Conservation (phyloP, 2,888 invertebrate species). For the Graphium colonna region DNA sequence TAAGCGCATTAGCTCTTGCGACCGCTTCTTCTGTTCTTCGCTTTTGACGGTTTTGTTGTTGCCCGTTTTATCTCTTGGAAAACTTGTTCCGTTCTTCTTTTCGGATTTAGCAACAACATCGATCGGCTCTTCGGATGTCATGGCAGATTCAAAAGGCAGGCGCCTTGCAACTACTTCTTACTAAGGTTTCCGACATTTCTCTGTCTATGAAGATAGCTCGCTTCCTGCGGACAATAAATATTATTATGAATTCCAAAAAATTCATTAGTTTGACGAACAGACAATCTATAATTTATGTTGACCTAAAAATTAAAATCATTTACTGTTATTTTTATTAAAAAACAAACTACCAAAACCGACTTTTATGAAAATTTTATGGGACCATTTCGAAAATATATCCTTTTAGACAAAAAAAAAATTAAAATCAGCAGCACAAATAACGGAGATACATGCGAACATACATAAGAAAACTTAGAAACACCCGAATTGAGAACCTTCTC, state of each 20-base stretch:
- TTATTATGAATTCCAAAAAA: neutral
- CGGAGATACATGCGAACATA: too few relatives aligned
- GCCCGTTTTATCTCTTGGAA: constrained; percentile 49
- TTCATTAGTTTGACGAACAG: too few relatives aligned
- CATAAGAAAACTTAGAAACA: too few relatives aligned
- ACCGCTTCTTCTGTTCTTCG: constrained; percentile 46
- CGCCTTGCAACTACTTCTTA: constrained; percentile 28
- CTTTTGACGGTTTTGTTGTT: constrained; percentile 48
- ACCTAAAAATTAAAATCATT: too few relatives aligned
- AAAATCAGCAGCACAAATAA: too few relatives aligned
- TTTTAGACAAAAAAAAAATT: too few relatives aligned
- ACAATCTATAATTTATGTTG: too few relatives aligned
- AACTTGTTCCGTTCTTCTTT: constrained; percentile 57
- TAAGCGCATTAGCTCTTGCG: constrained; percentile 68
- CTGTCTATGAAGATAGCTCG: constrained; percentile 11
- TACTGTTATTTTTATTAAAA: too few relatives aligned
- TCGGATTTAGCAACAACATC: constrained; percentile 61
- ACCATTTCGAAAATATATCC: too few relatives aligned
- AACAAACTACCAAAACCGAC: too few relatives aligned
- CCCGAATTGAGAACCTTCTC: too few relatives aligned
- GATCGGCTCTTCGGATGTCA: constrained; percentile 72
- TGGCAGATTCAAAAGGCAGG: constrained; percentile 48
- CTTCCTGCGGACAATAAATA: constrained; percentile 12
- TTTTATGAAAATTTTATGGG: too few relatives aligned
- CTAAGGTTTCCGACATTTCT: constrained; percentile 50